Evolutionary conservation across 2,888 invertebrate species (phyloP), one percentile per base, ranked within the genome.

Genomic region (Lamellibrachia satsuma): DNA sequence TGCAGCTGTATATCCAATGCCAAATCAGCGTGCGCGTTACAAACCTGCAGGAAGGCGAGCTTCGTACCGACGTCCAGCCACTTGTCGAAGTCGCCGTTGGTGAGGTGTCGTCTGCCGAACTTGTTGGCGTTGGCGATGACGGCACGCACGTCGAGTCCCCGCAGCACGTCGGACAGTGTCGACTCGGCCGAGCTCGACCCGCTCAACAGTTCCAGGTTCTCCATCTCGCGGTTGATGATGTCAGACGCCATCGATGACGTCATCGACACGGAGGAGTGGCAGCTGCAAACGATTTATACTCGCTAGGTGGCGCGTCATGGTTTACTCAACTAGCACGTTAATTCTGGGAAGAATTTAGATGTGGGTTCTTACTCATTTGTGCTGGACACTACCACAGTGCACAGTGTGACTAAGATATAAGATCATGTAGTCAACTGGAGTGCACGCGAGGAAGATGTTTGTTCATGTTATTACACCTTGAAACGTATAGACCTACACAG

Each of bases 161-260:
- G 75, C 22, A 22, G 75, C 75, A 75, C 22, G 75, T 75, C 75
- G 22, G 75, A 75, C 75, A 75, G 15, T 3, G 15, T 75, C 75
- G 75, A 75, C 75, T 75, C 75, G 75, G 75, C 75, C 75, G 75
- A 75, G 22, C 75, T 75, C 22, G 75, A 75, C 75, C 75, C 75
- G 75, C 75, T 75, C 75, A 75, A 15, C 75, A 75, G 4, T 22
- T 75, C 75, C 75, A 75, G 75, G 22, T n/a, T 15, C 75, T 75
- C 75, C 75, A 75, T 75, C 75, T 75, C 75, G 6, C 22, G 75
- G 75, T 75, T 75, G 22, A 75, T 75, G 75, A 75, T 75, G 22
- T 75, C 75, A 22, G 75, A 75, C 75, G 75, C 75, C 75, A 75
- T 75, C 75, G 75, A 75, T 22, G 75, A 75, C 75, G 75, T 75